These are phyloP conservation scores for Muntiacus muntjak DNA, from an alignment of 2,113 vertebrate genomes.

Conservation along the genomic window DNA sequence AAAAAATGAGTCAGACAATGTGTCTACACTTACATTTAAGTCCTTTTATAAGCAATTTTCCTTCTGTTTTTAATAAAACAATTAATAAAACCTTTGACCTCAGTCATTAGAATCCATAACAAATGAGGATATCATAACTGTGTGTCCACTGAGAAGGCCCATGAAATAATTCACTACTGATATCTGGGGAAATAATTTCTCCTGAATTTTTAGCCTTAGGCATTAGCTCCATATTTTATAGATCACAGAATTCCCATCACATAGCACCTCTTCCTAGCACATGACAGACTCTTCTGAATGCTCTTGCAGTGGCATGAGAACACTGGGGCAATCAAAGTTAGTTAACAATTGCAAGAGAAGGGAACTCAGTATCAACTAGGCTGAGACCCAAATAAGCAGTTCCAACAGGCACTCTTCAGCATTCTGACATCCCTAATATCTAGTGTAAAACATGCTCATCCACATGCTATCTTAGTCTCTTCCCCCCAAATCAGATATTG, in stretches of 20 bases:
- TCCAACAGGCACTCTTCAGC: not conserved
- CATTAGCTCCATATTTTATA: not conserved
- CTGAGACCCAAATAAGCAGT: not conserved
- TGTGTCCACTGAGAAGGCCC: not conserved
- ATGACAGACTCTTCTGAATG: not conserved
- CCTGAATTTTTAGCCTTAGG: not conserved
- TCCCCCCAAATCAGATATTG: not conserved
- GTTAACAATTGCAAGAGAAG: not conserved
- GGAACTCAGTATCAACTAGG: not conserved
- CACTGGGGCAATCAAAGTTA: not conserved
- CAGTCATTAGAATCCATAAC: not conserved
- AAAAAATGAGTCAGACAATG: not conserved
- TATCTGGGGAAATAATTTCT: not conserved
- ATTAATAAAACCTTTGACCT: not conserved
- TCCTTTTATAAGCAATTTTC: not conserved
- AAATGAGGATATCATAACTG: not conserved
- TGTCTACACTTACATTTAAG: not conserved
- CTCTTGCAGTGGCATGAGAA: not conserved
- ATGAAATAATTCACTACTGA: not conserved
- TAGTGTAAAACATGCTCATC: not conserved
- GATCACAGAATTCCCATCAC: not conserved
- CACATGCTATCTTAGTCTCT: not conserved
- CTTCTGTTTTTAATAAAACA: constrained; percentile 19
- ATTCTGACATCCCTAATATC: not conserved
- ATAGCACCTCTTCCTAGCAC: not conserved